Base-by-base conservation (phyloP, 2,113 vertebrate species). In the Hepsetus odoe region DNA sequence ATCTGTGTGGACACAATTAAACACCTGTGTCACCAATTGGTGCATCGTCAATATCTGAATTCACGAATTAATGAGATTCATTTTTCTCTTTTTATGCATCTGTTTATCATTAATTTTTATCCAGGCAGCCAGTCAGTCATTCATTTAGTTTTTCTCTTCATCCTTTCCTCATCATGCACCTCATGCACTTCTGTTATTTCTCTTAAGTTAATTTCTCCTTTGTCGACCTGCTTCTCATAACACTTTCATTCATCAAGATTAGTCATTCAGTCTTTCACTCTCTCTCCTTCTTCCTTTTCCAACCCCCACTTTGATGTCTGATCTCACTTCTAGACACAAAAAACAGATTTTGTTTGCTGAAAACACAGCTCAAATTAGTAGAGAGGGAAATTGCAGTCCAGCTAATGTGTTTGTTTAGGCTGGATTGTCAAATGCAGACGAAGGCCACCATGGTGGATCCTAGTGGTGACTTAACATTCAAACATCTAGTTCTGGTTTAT, bases 401-500 rank as follows among this genome's bases (percentile, higher is more conserved):
- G 18, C 16, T 58, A 77, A 69, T 77, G 26, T 59, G 35, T 59
- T 77, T 65, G 64, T 55, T 18, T 12, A 40, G 51, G 65, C 68
- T 46, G 26, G 30, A 30, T 67, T 55, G 35, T 49, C 66, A 42
- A 46, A 61, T 66, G 38, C 35, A 67, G 74, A 67, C 53, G 32
- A 28, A 53, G 44, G 14, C 59, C 46, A 9, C 46, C 18, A 46
- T 26, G 49, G 24, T 30, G 62, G 46, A 67, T 62, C 33, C 30
- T 76, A 30, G 14, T 55, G 30, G 32, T 56, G 11, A 51, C 62
- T 67, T 76, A 51, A 35, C 56, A 12, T n/a, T 56, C 74, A 67
- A 65, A 76, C 74, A 67, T 28, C n/a, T 10, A 40, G 32, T 53
- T 16, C n/a, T 40, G 49, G 32, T 67, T 76, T 67, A 67, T 62